Evolutionary conservation across 2,113 vertebrate genomes (phyloP), one percentile per base, ranked within the genome.

Genomic region (Xyrauchen texanus): DNA sequence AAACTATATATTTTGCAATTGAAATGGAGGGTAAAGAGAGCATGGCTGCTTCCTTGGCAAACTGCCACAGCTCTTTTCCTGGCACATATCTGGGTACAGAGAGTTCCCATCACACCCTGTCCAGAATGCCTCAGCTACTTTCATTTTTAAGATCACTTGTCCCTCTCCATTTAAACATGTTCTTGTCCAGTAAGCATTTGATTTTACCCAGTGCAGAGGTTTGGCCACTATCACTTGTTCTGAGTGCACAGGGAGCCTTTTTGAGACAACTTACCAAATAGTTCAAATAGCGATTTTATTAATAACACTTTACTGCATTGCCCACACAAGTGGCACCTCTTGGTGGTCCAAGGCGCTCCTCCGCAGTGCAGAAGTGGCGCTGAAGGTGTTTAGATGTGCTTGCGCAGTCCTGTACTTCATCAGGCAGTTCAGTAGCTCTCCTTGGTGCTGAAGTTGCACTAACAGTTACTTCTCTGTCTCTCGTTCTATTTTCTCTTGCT

Each of bases 401-500:
- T 21, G 49, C 8, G 0, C 15, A 46, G n/a, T 11, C 3, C 71
- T 68, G 42, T 60, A 52, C 8, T 49, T 62, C 21, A 71, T 69
- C 42, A 65, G 65, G 49, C 63, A 77, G 52, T 71, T 78, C 76
- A 58, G 77, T 60, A 70, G 82, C 80, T 83, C 57, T 82, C 79
- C 85, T 52, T 78, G 80, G 82, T 84, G 77, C 84, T 85, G 81
- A 85, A 85, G 68, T 76, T 79, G 76, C 69, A 84, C 44, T 8
- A 71, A 78, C 60, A 64, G 57, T 34, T 49, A 15, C 6, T n/a
- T 51, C 52, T 34, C 21, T 34, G 21, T 34, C 21, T 34, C 21
- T 34, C 21, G 21, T 34, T 34, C 21, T 34, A 34, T 34, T 34
- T 34, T 34, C 21, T 34, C 21, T 34, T 34, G 21, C 21, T 34